Evolutionary conservation across 2,888 invertebrate species (phyloP).

Genomic region (Drosophila ustulata): DNA sequence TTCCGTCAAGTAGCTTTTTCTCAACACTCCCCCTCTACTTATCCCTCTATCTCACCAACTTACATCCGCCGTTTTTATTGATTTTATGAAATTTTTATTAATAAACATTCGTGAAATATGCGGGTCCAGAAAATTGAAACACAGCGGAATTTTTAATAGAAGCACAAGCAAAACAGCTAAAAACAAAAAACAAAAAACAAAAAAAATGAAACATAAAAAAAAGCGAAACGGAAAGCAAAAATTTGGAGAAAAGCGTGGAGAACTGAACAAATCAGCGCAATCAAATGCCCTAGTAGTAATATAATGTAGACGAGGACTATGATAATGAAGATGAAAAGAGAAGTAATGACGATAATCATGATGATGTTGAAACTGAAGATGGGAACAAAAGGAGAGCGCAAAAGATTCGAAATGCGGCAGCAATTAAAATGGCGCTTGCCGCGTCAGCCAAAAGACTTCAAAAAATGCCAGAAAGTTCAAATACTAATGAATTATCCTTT

Average conservation of each 20-base stretch:
- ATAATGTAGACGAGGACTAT: neutral
- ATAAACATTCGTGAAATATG: constrained; percentile 79
- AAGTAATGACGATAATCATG: neutral
- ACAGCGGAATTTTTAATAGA: constrained; percentile 72
- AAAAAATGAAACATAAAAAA: constrained; percentile 1
- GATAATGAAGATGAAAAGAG: constrained; percentile 2
- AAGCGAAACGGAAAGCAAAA: constrained; percentile 7
- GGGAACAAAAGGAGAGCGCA: neutral
- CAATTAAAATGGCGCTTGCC: constrained; percentile 72
- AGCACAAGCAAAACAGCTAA: constrained; percentile 27
- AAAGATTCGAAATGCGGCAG: constrained; percentile 41
- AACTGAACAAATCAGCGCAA: constrained; percentile 63
- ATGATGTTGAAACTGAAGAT: neutral
- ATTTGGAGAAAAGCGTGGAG: constrained; percentile 10
- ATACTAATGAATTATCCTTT: constrained; percentile 84
- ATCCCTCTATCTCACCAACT: neutral
- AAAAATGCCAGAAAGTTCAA: constrained; percentile 83
- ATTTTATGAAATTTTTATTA: constrained; percentile 78
- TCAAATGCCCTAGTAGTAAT: constrained; percentile 52
- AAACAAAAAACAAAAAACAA: constrained; percentile 9
- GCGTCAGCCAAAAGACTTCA: constrained; percentile 70
- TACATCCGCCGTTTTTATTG: constrained; percentile 52
- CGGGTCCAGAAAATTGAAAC: constrained; percentile 53
- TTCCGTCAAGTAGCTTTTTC: constrained; percentile 16
- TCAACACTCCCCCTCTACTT: neutral